Conservation (phyloP, 2,113 vertebrate species). For the Carettochelys insculpta region DNA sequence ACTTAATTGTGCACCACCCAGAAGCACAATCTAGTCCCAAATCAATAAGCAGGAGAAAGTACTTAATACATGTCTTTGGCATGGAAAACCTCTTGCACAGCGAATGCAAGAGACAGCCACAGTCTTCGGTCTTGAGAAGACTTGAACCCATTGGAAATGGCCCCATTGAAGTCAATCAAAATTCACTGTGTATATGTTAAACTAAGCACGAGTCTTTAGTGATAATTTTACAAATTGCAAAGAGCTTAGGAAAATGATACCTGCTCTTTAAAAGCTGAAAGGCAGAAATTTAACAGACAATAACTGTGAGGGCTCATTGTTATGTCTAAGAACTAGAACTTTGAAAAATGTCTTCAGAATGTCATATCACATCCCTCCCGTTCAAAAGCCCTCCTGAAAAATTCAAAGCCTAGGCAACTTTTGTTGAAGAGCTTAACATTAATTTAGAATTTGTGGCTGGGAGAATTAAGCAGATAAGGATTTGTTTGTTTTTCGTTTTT, state of each 20-base stretch:
- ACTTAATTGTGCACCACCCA: neutral
- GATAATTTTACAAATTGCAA: accelerated
- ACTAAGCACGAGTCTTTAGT: neutral
- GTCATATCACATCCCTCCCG: neutral
- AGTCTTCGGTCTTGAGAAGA: neutral
- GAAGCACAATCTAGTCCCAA: neutral
- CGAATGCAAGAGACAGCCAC: neutral
- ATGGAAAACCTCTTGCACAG: neutral
- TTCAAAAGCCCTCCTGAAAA: neutral
- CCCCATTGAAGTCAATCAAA: neutral
- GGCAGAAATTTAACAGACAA: neutral
- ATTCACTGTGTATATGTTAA: neutral
- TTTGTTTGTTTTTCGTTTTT: too few species aligned
- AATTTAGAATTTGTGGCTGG: accelerated
- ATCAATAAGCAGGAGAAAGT: neutral
- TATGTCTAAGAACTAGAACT: neutral
- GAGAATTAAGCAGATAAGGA: neutral
- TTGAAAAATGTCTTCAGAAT: neutral
- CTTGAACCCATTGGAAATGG: neutral
- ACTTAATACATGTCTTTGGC: neutral
- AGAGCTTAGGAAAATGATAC: neutral
- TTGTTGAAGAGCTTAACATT: neutral
- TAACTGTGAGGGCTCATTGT: neutral
- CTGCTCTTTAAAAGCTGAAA: neutral
- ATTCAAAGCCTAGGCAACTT: neutral